phyloP scores from a whole-genome alignment of 2,888 invertebrate genomes.

The Campoplex capitator region DNA sequence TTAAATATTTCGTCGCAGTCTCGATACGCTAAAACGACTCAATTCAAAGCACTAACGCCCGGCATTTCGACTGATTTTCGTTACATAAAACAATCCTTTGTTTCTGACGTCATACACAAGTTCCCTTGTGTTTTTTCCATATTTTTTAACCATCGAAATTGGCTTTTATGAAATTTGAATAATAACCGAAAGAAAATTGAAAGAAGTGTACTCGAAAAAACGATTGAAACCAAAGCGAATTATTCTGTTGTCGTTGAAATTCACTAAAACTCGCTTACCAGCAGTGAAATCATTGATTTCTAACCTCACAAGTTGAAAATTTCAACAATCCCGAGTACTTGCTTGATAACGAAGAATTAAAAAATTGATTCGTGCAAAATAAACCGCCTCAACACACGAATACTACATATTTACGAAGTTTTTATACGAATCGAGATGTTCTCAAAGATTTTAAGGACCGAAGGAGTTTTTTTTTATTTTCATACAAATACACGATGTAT shows the following conservation, averaged over 20 bases:
- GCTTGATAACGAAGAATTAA: background rate
- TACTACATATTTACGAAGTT: background rate
- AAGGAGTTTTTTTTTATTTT: background rate
- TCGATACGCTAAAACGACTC: background rate
- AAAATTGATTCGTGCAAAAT: background rate
- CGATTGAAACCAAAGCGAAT: background rate
- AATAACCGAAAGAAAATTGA: no score
- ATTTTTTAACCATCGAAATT: background rate
- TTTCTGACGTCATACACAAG: background rate
- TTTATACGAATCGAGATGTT: constrained; percentile 6
- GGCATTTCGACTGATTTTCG: background rate
- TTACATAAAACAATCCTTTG: background rate
- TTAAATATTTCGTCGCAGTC: background rate
- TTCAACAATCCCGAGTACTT: background rate
- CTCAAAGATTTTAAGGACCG: background rate
- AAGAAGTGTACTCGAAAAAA: background rate
- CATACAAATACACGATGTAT: background rate
- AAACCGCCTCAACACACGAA: background rate
- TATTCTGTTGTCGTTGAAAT: background rate
- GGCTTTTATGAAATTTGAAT: background rate
- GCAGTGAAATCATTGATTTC: constrained; percentile 4
- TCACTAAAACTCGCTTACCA: background rate
- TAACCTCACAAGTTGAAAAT: background rate
- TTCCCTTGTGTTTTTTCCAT: background rate
- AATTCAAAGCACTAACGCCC: background rate